A percentile compares a stretch with the other conserved stretches of the same genome.
These are phyloP conservation scores for Heliopora coerulea DNA, from an alignment of 92 coral and sea anemone genomes.

Conservation along the genomic window DNA sequence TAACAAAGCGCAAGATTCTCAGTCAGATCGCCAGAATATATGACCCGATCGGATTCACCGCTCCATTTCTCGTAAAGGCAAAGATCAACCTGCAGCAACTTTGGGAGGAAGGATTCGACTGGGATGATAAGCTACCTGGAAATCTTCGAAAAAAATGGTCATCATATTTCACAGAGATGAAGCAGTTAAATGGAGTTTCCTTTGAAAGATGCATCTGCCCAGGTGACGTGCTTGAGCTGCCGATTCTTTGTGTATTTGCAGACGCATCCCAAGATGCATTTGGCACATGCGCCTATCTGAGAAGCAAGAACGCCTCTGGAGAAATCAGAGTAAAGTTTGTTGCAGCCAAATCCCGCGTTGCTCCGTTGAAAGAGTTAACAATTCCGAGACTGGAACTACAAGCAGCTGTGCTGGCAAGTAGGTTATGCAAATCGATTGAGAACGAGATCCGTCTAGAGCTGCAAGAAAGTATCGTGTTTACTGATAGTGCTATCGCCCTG, in stretches of 20 bases:
- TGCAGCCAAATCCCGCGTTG: too few species aligned
- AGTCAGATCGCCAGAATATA: constrained; percentile 51
- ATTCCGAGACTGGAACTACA: too few species aligned
- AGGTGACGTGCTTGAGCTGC: constrained; percentile 20
- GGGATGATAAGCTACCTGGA: constrained; percentile 47
- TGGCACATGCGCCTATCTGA: constrained; percentile 52
- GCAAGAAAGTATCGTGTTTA: too few species aligned
- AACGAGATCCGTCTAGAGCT: too few species aligned
- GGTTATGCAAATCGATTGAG: too few species aligned
- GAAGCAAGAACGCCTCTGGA: too few species aligned
- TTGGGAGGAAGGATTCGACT: constrained; percentile 49
- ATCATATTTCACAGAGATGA: constrained; percentile 30
- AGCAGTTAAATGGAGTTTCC: constrained; percentile 25
- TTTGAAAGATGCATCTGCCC: constrained; percentile 42
- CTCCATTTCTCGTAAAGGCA: constrained; percentile 35
- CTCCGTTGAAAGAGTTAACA: constrained; percentile 42
- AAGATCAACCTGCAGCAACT: constrained; percentile 41
- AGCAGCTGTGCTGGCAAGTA: too few species aligned
- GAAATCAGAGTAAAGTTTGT: too few species aligned
- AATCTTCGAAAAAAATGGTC: constrained; percentile 16
- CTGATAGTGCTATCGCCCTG: constrained; percentile 7
- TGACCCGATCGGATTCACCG: constrained; percentile 52
- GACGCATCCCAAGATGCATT: constrained; percentile 52
- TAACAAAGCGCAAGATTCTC: constrained; percentile 40
- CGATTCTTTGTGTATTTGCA: constrained; percentile 44